These are phyloP conservation scores for Tenthredo mesomela DNA, from an alignment of 2,888 invertebrate genomes.

Conservation along the genomic window DNA sequence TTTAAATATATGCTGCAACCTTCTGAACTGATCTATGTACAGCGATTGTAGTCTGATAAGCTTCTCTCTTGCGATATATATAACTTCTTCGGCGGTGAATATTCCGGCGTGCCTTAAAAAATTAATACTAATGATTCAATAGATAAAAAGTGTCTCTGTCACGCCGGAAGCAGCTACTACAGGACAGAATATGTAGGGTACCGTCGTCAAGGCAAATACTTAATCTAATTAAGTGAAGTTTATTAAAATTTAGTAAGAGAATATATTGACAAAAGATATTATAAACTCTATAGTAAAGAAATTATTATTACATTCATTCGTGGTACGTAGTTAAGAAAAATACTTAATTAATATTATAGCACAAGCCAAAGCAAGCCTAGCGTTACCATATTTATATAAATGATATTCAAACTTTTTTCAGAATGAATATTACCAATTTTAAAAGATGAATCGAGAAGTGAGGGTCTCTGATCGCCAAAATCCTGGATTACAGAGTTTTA, in stretches of 20 bases:
- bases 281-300: neutral
- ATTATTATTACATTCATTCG: neutral
- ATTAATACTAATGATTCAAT: slow-evolving; percentile 72
- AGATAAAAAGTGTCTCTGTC: slow-evolving; percentile 65
- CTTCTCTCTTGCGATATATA: slow-evolving; percentile 87
- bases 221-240: neutral
- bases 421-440: neutral
- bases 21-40: slow-evolving; percentile 90
- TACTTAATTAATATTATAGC: slow-evolving; percentile 60
- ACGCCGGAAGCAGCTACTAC: slow-evolving; percentile 70
- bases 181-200: slow-evolving; percentile 27
- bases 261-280: neutral
- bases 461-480: neutral
- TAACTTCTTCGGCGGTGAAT: slow-evolving; percentile 93
- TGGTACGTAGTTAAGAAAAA: slow-evolving; percentile 6
- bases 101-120: slow-evolving; percentile 90
- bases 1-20: slow-evolving; percentile 86
- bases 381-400: slow-evolving; percentile 55
- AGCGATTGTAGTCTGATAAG: slow-evolving; percentile 88
- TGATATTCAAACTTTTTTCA: neutral
- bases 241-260: neutral
- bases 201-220: neutral
- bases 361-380: slow-evolving; percentile 74
- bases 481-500: neutral
- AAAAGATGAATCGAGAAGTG: neutral